Percentiles rank a stretch among this genome's conserved stretches.
phyloP scores from a whole-genome alignment of 2,797 vertebrate genomes.

The Adelosebastes latens region DNA sequence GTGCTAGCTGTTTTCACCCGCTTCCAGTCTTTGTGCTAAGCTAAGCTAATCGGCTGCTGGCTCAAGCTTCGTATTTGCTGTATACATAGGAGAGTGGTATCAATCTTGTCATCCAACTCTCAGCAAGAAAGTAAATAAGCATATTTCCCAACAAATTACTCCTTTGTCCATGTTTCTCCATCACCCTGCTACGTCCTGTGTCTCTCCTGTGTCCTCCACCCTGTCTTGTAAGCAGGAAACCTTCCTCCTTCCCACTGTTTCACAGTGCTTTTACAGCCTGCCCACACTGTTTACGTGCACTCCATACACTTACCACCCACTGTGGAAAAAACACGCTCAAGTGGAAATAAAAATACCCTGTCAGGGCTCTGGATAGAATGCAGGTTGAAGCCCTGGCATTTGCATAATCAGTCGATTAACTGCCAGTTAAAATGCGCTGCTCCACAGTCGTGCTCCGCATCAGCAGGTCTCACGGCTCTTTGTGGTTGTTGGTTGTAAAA shows the following conservation, averaged over 20 bases:
- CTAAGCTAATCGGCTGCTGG: not conserved
- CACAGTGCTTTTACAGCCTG: slow-evolving; percentile 38
- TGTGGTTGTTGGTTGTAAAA: slow-evolving; percentile 54
- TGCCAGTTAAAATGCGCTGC: slow-evolving; percentile 11
- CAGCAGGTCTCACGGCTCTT: slow-evolving; percentile 9
- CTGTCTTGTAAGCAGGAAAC: slow-evolving; percentile 32
- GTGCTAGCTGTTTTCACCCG: not conserved
- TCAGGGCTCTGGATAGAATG: slow-evolving; percentile 7
- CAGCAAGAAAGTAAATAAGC: not conserved
- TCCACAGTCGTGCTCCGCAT: not conserved
- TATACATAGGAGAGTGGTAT: not conserved
- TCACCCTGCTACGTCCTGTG: not conserved
- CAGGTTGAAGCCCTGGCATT: slow-evolving; percentile 38
- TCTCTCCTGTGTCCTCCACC: slow-evolving; percentile 4
- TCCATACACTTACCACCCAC: slow-evolving; percentile 19
- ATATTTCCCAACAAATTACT: not conserved
- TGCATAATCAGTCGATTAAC: slow-evolving; percentile 31
- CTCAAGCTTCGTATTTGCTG: not conserved
- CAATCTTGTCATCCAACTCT: not conserved
- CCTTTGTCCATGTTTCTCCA: not conserved
- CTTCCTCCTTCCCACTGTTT: slow-evolving; percentile 43
- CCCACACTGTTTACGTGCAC: slow-evolving; percentile 26
- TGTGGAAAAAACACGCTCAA: slow-evolving; percentile 20
- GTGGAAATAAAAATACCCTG: slow-evolving; percentile 31
- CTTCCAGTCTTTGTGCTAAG: not conserved